Evolutionary conservation across 2,113 vertebrate genomes (phyloP), one percentile per base, ranked within the genome.

Genomic region (Prolemur simus): DNA sequence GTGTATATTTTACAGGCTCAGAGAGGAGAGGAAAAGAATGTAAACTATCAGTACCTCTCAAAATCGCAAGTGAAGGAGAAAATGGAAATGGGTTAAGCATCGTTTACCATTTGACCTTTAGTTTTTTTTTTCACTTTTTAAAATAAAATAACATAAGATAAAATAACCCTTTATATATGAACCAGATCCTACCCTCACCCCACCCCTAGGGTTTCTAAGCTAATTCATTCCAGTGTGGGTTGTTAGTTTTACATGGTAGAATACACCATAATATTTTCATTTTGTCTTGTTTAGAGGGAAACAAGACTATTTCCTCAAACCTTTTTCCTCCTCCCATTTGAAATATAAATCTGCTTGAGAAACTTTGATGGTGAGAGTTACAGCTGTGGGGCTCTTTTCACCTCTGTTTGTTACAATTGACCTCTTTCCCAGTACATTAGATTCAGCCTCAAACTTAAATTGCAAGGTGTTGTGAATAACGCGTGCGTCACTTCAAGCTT

Each of bases 391-490:
- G 45, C 45, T 93, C 77, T 92, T 90, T 91, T 68, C 58, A 60
- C 84, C 37, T 89, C 85, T 89, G 78, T 97, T 90, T 88, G 82
- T 82, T 91, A 64, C 93, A 93, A 86, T n/a, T 97, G 96, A 94
- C 97, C 92, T 97, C 93, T 97, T 96, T 97, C 71, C 81, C 56
- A 42, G 89, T 54, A 54, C 47, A 68, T 96, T 95, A 95, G 52
- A 74, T 39, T 92, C 91, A 66, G 91, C 17, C 92, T 94, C 76
- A 54, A 20, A 95, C 84, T 96, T 68, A 94, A 92, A 95, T 83
- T 49, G 96, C 84, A 52, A 95, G 93, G 91, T 93, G 66, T 90
- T 90, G 78, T 95, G 95, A 96, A 25, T 76, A 93, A 95, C 42
- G 0, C 2, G 47, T 20, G 52, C 4, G 2, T 64, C 96, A 87